Conservation (phyloP, 1,140 invertebrate genomes). For the Lordiphosa mommai region DNA sequence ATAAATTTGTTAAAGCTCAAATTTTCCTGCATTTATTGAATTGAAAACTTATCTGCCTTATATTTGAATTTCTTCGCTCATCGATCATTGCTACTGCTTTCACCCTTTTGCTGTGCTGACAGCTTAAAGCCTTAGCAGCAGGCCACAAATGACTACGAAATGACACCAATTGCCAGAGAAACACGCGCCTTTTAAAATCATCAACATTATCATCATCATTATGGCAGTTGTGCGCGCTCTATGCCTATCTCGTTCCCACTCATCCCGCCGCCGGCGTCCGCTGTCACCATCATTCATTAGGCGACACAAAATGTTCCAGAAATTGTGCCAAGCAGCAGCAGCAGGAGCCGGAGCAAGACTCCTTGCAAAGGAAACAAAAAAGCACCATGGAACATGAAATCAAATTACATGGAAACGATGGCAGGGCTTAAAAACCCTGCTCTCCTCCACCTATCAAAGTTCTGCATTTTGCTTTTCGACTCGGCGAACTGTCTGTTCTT, state of each 20-base stretch:
- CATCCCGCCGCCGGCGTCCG: slow-evolving; percentile 30
- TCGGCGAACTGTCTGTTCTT: slow-evolving; percentile 7
- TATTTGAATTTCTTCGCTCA: not conserved
- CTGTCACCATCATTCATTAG: slow-evolving; percentile 70
- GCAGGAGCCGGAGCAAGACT: slow-evolving; percentile 1
- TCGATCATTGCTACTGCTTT: not conserved
- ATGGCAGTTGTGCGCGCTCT: slow-evolving; percentile 61
- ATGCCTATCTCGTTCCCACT: not conserved
- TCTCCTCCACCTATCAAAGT: slow-evolving; percentile 24
- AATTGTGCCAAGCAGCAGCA: slow-evolving; percentile 48
- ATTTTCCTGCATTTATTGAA: not conserved
- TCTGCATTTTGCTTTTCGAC: slow-evolving; percentile 43
- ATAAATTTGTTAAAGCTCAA: not conserved
- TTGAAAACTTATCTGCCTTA: not conserved
- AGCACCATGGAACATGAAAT: slow-evolving; percentile 58
- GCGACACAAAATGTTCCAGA: slow-evolving; percentile 53
- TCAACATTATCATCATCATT: slow-evolving; percentile 76
- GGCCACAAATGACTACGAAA: slow-evolving; percentile 64
- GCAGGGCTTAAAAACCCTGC: slow-evolving; percentile 41
- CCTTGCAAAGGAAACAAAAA: slow-evolving; percentile 20
- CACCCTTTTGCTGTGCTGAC: not conserved
- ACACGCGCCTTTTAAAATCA: slow-evolving; percentile 74
- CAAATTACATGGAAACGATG: slow-evolving; percentile 63
- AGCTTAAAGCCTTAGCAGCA: slow-evolving; percentile 37
- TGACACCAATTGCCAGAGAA: slow-evolving; percentile 66